phyloP scores from a whole-genome alignment of 2,888 invertebrate genomes.

The Rhingia campestris region DNA sequence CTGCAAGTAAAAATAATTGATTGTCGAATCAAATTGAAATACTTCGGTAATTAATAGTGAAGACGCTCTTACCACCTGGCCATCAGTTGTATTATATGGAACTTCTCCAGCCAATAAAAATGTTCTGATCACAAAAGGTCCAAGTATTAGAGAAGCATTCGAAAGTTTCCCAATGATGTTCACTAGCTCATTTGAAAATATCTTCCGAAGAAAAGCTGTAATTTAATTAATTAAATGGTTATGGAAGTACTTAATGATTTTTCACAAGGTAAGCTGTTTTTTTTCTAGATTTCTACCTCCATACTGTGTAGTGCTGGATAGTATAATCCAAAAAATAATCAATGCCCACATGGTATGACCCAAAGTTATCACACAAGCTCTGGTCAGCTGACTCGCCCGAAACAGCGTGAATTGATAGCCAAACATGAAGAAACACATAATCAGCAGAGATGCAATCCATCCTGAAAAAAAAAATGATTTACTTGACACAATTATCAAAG shows the following conservation, averaged over 20 bases:
- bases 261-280: too few relatives aligned
- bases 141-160: constrained; percentile 84
- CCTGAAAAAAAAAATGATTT: constrained; percentile 73
- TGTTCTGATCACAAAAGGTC: constrained; percentile 83
- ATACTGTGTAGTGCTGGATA: constrained; percentile 83
- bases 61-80: constrained; percentile 83
- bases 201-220: constrained; percentile 82
- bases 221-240: neutral
- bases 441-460: constrained; percentile 76
- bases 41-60: neutral
- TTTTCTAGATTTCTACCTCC: constrained; percentile 78
- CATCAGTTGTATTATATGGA: constrained; percentile 83
- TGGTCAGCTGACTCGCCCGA: constrained; percentile 72
- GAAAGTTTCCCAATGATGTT: constrained; percentile 85
- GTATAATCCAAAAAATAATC: constrained; percentile 82
- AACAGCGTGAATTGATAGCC: constrained; percentile 75
- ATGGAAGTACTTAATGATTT: too few relatives aligned
- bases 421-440: constrained; percentile 75
- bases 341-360: constrained; percentile 83
- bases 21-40: neutral
- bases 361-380: constrained; percentile 81
- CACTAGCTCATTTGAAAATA: constrained; percentile 82
- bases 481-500: neutral
- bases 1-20: constrained; percentile 79
- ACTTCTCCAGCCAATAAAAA: constrained; percentile 83